phyloP scores from a whole-genome alignment of 2,113 vertebrate species.

The Centrocercus urophasianus region DNA sequence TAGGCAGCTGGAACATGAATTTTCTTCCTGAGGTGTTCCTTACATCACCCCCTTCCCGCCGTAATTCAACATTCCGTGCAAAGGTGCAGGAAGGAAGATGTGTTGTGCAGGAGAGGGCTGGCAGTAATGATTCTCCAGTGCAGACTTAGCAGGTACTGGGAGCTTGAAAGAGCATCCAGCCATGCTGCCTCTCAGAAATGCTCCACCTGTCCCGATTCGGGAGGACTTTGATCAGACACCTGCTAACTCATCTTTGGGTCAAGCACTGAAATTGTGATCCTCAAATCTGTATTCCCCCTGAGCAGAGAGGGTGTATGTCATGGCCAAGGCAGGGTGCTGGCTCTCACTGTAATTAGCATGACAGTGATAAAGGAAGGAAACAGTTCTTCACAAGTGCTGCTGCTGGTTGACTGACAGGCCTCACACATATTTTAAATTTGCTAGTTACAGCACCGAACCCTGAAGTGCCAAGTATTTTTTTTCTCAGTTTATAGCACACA shows the following conservation, averaged over 20 bases:
- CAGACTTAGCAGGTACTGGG: background rate
- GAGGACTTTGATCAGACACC: background rate
- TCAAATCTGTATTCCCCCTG: background rate
- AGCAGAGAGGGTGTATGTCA: background rate
- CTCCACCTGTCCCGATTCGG: background rate
- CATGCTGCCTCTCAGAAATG: too few species aligned
- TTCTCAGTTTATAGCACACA: constrained; percentile 4
- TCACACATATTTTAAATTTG: background rate
- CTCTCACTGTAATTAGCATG: background rate
- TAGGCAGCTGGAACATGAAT: background rate
- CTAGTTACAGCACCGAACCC: background rate
- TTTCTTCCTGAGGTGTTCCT: background rate
- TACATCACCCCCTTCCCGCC: background rate
- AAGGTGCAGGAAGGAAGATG: background rate
- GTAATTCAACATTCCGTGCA: background rate
- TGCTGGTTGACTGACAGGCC: background rate
- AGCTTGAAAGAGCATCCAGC: background rate
- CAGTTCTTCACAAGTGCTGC: background rate
- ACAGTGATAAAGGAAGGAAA: background rate
- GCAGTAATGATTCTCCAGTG: background rate
- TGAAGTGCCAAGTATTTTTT: background rate
- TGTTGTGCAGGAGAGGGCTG: background rate
- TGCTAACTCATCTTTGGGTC: background rate
- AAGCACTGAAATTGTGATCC: background rate
- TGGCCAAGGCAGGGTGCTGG: background rate